Conservation (phyloP, 2,113 vertebrate genomes). For the Caranx ignobilis region DNA sequence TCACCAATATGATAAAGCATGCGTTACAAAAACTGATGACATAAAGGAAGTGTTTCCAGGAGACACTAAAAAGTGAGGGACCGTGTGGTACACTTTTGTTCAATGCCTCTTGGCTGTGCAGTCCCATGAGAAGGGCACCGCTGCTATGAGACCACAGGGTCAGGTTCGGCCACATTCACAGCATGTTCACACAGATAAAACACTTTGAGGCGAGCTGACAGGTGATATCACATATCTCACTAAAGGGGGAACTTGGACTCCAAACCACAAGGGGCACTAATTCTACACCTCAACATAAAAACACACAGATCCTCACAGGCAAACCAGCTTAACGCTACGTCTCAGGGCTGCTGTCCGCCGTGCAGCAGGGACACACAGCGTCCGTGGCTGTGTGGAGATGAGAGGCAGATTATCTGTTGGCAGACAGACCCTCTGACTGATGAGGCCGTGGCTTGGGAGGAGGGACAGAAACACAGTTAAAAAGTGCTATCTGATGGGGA, state of each 20-base stretch:
- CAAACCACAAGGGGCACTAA: slow-evolving; percentile 24
- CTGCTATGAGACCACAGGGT: neutral
- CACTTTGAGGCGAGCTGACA: slow-evolving; percentile 22
- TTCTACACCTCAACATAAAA: slow-evolving; percentile 32
- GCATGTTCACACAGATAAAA: slow-evolving; percentile 44
- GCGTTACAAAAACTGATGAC: too few species aligned
- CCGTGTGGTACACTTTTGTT: too few species aligned
- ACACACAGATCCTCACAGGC: slow-evolving; percentile 15
- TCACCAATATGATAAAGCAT: too few species aligned
- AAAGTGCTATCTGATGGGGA: slow-evolving; percentile 67
- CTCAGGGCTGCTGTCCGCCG: slow-evolving; percentile 20
- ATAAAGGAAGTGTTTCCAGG: too few species aligned
- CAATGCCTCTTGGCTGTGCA: neutral
- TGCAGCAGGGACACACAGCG: slow-evolving; percentile 40
- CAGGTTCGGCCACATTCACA: slow-evolving; percentile 24
- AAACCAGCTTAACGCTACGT: slow-evolving; percentile 30
- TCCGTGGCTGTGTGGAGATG: slow-evolving; percentile 48
- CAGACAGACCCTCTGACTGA: slow-evolving; percentile 56
- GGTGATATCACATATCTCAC: slow-evolving; percentile 10
- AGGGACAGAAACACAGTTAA: slow-evolving; percentile 58
- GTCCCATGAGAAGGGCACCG: neutral
- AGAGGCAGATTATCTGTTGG: slow-evolving; percentile 54
- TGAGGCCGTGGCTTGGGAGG: slow-evolving; percentile 45
- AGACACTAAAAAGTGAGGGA: too few species aligned
- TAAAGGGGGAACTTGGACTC: slow-evolving; percentile 11